These are phyloP conservation scores for Bathynomus jamesi DNA, from an alignment of 1,140 invertebrate genomes.

Conservation along the genomic window DNA sequence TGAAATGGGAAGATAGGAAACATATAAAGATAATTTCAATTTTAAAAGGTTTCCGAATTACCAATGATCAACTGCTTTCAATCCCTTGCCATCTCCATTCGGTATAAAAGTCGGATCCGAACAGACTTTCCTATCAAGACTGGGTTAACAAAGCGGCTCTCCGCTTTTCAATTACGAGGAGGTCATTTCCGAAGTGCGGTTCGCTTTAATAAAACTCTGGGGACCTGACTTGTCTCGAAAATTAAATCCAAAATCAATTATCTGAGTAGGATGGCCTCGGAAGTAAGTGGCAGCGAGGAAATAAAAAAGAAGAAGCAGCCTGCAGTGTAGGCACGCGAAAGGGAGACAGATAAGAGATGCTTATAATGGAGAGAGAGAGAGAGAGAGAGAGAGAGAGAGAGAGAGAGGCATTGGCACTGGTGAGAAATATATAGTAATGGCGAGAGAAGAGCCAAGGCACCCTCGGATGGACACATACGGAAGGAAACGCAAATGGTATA, in stretches of 20 bases:
- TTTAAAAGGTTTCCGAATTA: neutral
- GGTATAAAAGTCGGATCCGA: neutral
- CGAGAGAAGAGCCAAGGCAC: no score
- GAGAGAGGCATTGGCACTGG: no score
- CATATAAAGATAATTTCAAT: neutral
- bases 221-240: neutral
- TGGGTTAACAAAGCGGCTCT: neutral
- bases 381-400: no score
- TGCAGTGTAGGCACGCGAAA: no score
- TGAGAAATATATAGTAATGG: no score
- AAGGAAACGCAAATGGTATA: no score
- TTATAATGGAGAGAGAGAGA: no score
- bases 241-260: constrained; percentile 2
- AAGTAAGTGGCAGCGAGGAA: neutral
- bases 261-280: neutral
- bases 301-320: no score
- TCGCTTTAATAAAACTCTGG: neutral
- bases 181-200: neutral
- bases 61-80: neutral
- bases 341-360: no score
- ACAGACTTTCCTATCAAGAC: neutral
- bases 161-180: neutral
- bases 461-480: no score
- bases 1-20: neutral
- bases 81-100: neutral